Base-by-base conservation (phyloP, 2,888 invertebrate species). In the Hirtodrosophila alboralis region DNA sequence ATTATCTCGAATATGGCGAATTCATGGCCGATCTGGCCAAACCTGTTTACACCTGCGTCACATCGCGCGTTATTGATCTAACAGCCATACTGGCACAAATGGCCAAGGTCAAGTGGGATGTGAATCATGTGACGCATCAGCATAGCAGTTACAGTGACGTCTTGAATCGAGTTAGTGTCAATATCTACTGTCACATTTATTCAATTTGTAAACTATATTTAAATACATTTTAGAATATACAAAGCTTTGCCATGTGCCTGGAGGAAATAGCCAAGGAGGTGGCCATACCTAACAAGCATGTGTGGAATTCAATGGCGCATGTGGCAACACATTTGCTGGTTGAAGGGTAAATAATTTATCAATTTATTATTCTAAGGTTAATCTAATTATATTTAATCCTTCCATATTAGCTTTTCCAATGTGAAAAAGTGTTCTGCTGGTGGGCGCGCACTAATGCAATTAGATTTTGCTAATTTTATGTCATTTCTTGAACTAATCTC, bases 381-480 rank as follows among this genome's bases (percentile, higher is more conserved):
- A n/a, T 16, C 1, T 9, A 1, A 47, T 16, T 5, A 30, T 4
- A 26, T 3, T 30, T 12, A 2, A 1, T 18, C n/a, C 3, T 0
- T 26, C 0, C 31, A 18, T n/a, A n/a, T 0, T 44, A 96, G 90
- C 23, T 98, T 96, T 91, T 95, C 97, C 0, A 95, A 94, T 84
- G 96, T 96, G 0, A 96, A 95, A 64, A 98, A 97, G 89, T 99
- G 99, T 90, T 96, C 97, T 0, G 97, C 97, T 76, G 98, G 97
- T 16, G 99, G 99, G 0, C 92, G 99, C 30, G 99, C 98, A 0
- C 91, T 99, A 7, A 99, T 99, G 99, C 98, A 98, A 88, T 91
- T 99, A 14, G 99, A 99, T 92, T 98, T 97, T 87, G 96, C 97
- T 5, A 98, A 99, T 89, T 94, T 98, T 64, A 93, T 97, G 72